phyloP scores from a whole-genome alignment of 2,888 invertebrate genomes.

The Megaustenia siamemsis region DNA sequence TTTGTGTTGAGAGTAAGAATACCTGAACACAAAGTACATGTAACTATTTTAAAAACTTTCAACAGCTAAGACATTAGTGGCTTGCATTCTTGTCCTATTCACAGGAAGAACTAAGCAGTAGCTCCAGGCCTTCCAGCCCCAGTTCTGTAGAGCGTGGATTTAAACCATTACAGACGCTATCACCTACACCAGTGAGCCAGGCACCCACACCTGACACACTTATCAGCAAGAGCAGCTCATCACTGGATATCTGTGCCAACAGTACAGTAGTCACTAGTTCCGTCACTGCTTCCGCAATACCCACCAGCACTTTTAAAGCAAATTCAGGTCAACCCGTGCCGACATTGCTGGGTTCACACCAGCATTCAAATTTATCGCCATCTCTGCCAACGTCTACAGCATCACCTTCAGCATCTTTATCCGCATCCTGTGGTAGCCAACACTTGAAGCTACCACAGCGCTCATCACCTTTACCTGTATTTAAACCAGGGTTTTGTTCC shows the following conservation, averaged over 20 bases:
- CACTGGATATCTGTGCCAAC: conserved; percentile 18
- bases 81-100: too few relatives aligned
- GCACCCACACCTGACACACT: conserved; percentile 14
- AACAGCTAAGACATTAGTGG: too few relatives aligned
- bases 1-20: too few relatives aligned
- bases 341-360: conserved; percentile 50
- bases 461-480: conserved; percentile 33
- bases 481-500: conserved; percentile 32
- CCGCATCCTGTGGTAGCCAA: conserved; percentile 23
- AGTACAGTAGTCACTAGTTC: background rate
- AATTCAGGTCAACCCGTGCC: conserved; percentile 17
- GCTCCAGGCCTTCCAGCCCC: conserved; percentile 74
- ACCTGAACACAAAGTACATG: too few relatives aligned
- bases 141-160: conserved; percentile 73
- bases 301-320: background rate
- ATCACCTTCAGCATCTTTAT: background rate
- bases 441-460: conserved; percentile 37
- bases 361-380: conserved; percentile 28
- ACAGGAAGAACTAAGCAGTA: conserved; percentile 74
- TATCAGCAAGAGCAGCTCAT: background rate
- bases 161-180: conserved; percentile 61
- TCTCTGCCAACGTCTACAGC: conserved; percentile 13
- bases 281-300: background rate
- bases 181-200: conserved; percentile 49
- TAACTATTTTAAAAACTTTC: too few relatives aligned